Evolutionary conservation across 2,888 invertebrate genomes (phyloP).

Genomic region (Aphelenchoides bicaudatus): DNA sequence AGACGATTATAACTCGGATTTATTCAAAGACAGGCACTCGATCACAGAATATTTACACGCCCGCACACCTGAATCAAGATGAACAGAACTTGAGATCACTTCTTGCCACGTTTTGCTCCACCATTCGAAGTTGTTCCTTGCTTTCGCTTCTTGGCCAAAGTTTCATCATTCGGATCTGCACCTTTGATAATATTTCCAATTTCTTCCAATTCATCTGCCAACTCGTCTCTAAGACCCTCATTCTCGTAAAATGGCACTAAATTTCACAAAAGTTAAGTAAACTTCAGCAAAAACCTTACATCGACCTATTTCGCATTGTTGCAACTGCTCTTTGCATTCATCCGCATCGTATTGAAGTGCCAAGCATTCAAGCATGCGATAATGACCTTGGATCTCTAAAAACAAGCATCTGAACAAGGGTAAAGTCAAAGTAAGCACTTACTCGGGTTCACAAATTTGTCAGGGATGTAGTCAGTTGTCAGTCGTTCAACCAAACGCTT

Average conservation of each 20-base stretch:
- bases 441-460: constrained; percentile 31
- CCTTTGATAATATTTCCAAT: too few relatives aligned
- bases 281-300: neutral
- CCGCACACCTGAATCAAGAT: too few relatives aligned
- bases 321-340: neutral
- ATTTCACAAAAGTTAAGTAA: neutral
- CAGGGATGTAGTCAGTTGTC: constrained; percentile 28
- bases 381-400: constrained; percentile 15
- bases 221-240: too few relatives aligned
- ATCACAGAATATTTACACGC: too few relatives aligned
- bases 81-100: too few relatives aligned
- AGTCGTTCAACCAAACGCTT: constrained; percentile 28
- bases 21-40: too few relatives aligned
- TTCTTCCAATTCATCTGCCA: too few relatives aligned
- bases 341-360: constrained; percentile 17
- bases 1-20: too few relatives aligned
- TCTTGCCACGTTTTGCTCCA: too few relatives aligned
- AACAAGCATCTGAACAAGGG: neutral
- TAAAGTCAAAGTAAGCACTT: neutral
- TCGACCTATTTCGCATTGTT: too few relatives aligned
- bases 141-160: neutral
- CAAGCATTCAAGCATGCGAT: constrained; percentile 6
- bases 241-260: constrained; percentile 6
- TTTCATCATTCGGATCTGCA: constrained; percentile 7
- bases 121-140: neutral